Conservation (phyloP, 1,140 invertebrate genomes). For the Psilanteris sp. region DNA sequence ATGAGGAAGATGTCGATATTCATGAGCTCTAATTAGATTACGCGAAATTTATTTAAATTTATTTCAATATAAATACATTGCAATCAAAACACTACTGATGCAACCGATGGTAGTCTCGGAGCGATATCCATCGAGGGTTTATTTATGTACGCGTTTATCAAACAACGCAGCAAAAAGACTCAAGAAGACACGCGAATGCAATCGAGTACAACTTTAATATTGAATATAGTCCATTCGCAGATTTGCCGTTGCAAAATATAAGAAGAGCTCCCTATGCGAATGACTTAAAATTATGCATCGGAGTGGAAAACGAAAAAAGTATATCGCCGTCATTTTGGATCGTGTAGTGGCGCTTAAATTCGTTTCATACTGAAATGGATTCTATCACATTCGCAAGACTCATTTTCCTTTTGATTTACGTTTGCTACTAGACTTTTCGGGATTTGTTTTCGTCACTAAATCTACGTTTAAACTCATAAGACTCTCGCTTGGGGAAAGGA, state of each 20-base stretch:
- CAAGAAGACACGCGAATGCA: too few relatives aligned
- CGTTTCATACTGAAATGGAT: constrained; percentile 20
- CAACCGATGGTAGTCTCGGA: too few relatives aligned
- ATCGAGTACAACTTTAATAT: constrained; percentile 23
- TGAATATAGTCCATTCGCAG: constrained; percentile 28
- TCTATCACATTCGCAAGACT: constrained; percentile 32
- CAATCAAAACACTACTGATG: constrained; percentile 6
- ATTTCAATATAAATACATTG: constrained; percentile 31
- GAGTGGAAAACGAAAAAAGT: constrained; percentile 14
- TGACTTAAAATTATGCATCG: constrained; percentile 42
- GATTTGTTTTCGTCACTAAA: constrained; percentile 52
- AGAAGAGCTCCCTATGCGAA: constrained; percentile 18
- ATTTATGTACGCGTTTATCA: too few relatives aligned
- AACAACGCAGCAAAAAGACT: too few relatives aligned
- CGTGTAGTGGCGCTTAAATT: constrained; percentile 32
- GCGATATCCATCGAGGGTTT: too few relatives aligned
- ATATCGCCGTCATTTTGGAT: constrained; percentile 32
- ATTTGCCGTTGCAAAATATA: constrained; percentile 16
- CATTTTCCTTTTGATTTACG: constrained; percentile 52
- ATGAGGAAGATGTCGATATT: neutral
- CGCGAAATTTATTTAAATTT: constrained; percentile 10
- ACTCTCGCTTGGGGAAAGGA: neutral
- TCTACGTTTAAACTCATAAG: constrained; percentile 46
- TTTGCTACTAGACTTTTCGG: constrained; percentile 6
- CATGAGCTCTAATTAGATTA: constrained; percentile 18